Percentiles rank a stretch among this genome's conserved stretches.
Evolutionary conservation across 2,888 invertebrate genomes (phyloP).

Genomic region (Polyommatus iphigenia): DNA sequence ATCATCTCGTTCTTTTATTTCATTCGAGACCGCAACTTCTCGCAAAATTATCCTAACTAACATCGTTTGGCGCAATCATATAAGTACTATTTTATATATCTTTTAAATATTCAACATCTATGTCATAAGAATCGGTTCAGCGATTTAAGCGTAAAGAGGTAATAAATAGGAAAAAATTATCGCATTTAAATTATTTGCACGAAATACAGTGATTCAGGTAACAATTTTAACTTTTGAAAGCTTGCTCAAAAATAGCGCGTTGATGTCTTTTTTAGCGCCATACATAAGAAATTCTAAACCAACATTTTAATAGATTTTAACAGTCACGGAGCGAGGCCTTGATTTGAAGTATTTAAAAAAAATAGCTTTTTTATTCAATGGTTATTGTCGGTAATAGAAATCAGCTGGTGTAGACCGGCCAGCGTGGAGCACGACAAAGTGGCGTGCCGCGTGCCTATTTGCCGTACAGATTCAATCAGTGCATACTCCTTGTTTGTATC

Average conservation of each 20-base stretch:
- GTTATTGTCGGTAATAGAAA: background rate
- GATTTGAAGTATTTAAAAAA: background rate
- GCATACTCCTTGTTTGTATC: conserved; percentile 7
- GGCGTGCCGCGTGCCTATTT: conserved; percentile 24
- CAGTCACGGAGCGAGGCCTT: background rate
- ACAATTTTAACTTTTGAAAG: background rate
- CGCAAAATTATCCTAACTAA: no score
- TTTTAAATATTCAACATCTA: no score
- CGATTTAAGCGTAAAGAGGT: no score
- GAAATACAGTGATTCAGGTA: no score
- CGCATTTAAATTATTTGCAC: no score
- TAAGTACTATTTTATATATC: no score
- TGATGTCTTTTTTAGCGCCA: background rate
- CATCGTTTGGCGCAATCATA: no score
- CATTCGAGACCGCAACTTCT: no score
- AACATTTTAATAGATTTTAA: background rate
- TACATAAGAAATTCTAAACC: background rate
- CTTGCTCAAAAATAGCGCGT: background rate
- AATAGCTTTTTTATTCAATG: background rate
- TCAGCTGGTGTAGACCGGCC: background rate
- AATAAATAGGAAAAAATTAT: no score
- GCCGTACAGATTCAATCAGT: conserved; percentile 31
- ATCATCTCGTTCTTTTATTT: no score
- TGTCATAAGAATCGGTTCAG: no score
- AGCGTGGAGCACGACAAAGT: background rate